Base-by-base conservation (phyloP, 2,888 invertebrate genomes). In the Ochropleura plecta region DNA sequence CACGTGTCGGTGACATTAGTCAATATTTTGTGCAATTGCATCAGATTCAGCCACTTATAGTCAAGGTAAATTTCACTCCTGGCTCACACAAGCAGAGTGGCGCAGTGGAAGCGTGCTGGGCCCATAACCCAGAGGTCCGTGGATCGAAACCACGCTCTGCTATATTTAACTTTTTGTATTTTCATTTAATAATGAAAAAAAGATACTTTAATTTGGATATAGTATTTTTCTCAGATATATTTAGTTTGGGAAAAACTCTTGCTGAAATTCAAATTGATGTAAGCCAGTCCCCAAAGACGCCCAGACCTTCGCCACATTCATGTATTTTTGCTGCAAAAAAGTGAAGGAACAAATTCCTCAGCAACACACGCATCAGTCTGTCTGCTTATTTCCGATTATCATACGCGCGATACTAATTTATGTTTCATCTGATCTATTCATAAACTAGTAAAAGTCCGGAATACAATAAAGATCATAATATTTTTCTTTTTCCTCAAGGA, bases 81-180 rank as follows among this genome's bases (percentile, higher is more conserved):
- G 30, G 3, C 3, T 18, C 0, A 20, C 16, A 0, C 8, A n/a
- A 76, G 76, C 79, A 78, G 79, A 76, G 62, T 63, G 78, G 79
- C 69, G 98, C 97, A 98, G 97, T 97, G 97, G 97, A 97, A 97
- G 97, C 97, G 97, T 97, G 97, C 97, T 97, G 97, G 97, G 97
- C 97, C 97, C 97, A 98, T 97, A 98, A 98, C 97, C 97, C 98
- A 98, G 98, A 98, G 98, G 97, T 98, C 98, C 98, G 98, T 98
- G 97, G 98, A 98, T 98, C 97, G 98, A 98, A 98, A 98, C 98
- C 97, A 98, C 97, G 98, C 97, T 97, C 97, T 97, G 97, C 97
- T 97, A 97, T 44, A 69, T n/a, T 30, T 30, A 30, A 30, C 30
- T 30, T 30, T 30, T 30, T 30, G 30, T 30, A 30, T 30, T 30